These are phyloP conservation scores for Tragopan temminckii DNA, from an alignment of 2,797 vertebrate genomes.

Conservation along the genomic window DNA sequence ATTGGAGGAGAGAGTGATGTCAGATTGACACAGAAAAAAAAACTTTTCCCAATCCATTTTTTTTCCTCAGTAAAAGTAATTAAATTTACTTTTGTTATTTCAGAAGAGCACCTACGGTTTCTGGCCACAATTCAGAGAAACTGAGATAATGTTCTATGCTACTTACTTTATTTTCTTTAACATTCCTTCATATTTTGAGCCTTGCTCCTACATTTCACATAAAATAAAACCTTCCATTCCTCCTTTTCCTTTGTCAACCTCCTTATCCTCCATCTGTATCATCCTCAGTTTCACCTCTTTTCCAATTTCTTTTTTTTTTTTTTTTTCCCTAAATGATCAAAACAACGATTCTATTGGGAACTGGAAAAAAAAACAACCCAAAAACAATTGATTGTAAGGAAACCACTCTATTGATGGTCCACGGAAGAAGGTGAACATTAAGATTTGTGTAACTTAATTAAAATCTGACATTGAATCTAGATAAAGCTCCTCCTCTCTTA, in stretches of 20 bases:
- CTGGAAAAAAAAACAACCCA: background rate
- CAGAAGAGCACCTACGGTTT: background rate
- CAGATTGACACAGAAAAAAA: background rate
- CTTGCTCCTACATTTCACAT: background rate
- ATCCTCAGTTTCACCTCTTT: background rate
- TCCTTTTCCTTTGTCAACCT: background rate
- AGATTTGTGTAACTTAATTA: background rate
- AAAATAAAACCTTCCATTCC: background rate
- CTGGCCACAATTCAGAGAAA: background rate
- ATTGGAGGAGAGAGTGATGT: background rate
- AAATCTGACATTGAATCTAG: background rate
- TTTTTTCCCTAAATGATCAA: background rate
- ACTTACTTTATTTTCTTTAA: background rate
- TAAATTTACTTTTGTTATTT: conserved; percentile 14
- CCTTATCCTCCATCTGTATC: background rate
- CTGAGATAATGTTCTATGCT: background rate
- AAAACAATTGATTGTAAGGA: background rate
- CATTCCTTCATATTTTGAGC: background rate
- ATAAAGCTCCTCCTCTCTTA: background rate
- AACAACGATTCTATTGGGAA: background rate
- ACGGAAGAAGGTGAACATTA: background rate
- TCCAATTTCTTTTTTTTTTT: background rate
- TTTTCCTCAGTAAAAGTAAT: background rate
- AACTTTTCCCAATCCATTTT: background rate
- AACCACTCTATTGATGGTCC: background rate